Conservation (phyloP, 1,140 invertebrate genomes). For the Charaxes varanes region DNA sequence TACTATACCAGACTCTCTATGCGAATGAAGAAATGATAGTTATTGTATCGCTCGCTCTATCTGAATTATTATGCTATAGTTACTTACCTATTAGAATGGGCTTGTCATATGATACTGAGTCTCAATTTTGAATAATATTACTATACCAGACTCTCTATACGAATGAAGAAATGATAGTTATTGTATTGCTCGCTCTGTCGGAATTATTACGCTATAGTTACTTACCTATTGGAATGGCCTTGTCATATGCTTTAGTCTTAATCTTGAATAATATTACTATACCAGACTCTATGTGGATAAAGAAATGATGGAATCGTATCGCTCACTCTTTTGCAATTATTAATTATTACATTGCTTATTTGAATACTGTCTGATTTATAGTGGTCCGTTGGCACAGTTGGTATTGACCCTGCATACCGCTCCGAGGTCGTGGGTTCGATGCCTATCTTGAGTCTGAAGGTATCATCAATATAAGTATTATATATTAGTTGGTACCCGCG, state of each 20-base stretch:
- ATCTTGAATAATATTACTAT: conserved; percentile 69
- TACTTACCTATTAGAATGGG: too few species aligned
- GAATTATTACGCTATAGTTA: too few species aligned
- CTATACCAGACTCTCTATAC: conserved; percentile 25
- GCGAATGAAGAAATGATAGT: conserved; percentile 39
- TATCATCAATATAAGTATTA: too few species aligned
- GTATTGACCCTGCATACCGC: too few species aligned
- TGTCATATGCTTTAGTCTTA: too few species aligned
- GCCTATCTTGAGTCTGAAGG: too few species aligned
- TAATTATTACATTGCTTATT: conserved; percentile 11
- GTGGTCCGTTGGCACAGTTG: too few species aligned
- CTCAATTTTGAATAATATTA: conserved; percentile 72
- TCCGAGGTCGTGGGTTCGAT: too few species aligned
- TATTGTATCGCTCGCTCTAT: conserved; percentile 32
- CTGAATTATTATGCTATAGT: conserved; percentile 24
- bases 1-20: conserved; percentile 30
- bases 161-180: conserved; percentile 40
- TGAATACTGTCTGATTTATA: too few species aligned
- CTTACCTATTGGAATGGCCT: too few species aligned
- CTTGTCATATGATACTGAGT: too few species aligned
- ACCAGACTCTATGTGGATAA: conserved; percentile 30
- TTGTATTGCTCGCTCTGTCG: conserved; percentile 30
- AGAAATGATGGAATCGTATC: conserved; percentile 39
- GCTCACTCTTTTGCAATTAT: conserved; percentile 28
- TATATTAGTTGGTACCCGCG: too few species aligned